phyloP scores from a whole-genome alignment of 2,888 invertebrate genomes.

The Ophioninae sp. region DNA sequence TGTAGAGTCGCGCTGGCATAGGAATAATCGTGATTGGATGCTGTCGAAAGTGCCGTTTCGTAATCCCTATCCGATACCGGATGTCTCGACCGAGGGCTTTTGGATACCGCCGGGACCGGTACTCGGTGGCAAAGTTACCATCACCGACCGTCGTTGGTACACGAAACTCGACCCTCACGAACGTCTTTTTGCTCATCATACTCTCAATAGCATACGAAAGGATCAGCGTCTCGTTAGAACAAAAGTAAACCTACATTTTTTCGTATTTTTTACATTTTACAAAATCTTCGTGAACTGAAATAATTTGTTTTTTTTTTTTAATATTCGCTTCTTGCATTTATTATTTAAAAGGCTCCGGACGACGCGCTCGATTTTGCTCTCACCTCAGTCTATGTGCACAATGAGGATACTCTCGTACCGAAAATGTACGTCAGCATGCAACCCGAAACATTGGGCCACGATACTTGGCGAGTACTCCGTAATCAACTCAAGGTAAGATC shows the following conservation, averaged over 20 bases:
- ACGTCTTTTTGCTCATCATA: constrained; percentile 84
- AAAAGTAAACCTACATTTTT: constrained; percentile 65
- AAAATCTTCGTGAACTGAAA: neutral
- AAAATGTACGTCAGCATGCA: constrained; percentile 84
- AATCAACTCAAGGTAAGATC: constrained; percentile 81
- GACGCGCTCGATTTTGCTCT: constrained; percentile 88
- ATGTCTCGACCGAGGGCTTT: constrained; percentile 74
- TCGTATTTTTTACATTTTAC: neutral
- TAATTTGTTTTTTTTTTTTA: neutral
- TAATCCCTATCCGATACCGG: constrained; percentile 77
- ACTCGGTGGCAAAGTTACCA: constrained; percentile 72
- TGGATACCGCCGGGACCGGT: constrained; percentile 71
- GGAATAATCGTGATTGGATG: constrained; percentile 45
- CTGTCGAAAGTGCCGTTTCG: constrained; percentile 64
- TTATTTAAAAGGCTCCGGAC: constrained; percentile 82
- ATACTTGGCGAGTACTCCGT: constrained; percentile 86
- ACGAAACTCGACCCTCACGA: constrained; percentile 79
- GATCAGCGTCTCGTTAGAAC: constrained; percentile 70
- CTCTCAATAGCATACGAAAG: constrained; percentile 83
- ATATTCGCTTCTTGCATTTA: neutral
- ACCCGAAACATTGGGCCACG: constrained; percentile 85
- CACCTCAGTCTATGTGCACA: constrained; percentile 86
- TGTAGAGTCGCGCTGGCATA: neutral
- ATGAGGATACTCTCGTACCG: constrained; percentile 81
- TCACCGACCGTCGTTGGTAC: constrained; percentile 73